Evolutionary conservation across 1,140 invertebrate species (phyloP).

Genomic region (Paraescarpia echinospica): DNA sequence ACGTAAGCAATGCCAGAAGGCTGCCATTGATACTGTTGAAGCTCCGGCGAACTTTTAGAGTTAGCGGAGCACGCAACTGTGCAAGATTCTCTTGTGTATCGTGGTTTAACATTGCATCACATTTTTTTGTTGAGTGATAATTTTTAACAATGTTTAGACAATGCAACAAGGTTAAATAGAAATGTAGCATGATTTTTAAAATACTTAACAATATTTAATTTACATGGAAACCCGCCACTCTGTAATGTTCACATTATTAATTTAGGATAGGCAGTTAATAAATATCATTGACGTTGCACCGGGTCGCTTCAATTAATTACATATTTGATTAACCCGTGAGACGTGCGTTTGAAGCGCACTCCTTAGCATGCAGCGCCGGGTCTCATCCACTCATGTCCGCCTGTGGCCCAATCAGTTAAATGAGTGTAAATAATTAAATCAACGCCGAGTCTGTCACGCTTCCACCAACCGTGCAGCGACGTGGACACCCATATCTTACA

Average conservation of each 20-base stretch:
- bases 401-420: neutral
- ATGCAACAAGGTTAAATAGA: neutral
- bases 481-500: neutral
- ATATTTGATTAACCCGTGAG: neutral
- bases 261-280: neutral
- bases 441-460: neutral
- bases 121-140: too few relatives aligned
- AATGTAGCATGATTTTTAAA: neutral
- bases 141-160: too few relatives aligned
- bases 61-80: neutral
- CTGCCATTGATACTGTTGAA: neutral
- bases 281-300: neutral
- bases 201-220: neutral
- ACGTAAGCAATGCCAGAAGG: neutral
- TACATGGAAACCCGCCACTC: neutral
- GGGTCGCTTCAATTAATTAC: neutral
- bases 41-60: neutral
- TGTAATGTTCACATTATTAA: neutral
- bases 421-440: neutral
- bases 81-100: neutral
- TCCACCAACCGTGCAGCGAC: neutral
- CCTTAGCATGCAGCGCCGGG: neutral
- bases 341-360: neutral
- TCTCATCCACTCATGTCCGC: neutral
- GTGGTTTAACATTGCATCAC: neutral